phyloP scores from a whole-genome alignment of 2,113 vertebrate genomes.

The Pardalotus punctatus region DNA sequence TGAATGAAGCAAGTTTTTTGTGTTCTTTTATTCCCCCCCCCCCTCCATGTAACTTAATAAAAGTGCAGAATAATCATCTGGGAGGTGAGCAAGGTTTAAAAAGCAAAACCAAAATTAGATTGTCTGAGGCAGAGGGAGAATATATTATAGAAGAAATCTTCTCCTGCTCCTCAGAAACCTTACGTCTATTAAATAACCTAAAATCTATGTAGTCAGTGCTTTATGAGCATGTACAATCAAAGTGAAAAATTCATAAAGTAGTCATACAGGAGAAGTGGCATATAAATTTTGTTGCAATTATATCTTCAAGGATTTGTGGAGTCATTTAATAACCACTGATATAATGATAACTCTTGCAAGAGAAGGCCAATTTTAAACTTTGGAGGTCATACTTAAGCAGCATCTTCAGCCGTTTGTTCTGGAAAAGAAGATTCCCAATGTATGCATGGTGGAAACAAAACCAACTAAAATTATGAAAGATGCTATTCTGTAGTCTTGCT shows the following conservation, averaged over 20 bases:
- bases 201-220: not conserved
- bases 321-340: not conserved
- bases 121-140: not conserved
- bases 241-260: conserved; percentile 10
- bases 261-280: not conserved
- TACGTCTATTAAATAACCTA: not conserved
- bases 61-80: not conserved
- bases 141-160: not conserved
- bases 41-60: not conserved
- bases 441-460: not conserved
- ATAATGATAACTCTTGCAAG: not conserved
- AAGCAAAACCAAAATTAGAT: not conserved
- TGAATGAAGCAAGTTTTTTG: not conserved
- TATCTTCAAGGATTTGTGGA: not conserved
- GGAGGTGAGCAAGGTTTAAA: not conserved
- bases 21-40: not conserved
- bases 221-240: not conserved
- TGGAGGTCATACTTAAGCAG: not conserved
- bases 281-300: not conserved
- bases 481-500: not conserved
- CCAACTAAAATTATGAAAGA: not conserved
- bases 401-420: not conserved
- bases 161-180: not conserved
- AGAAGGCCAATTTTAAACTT: not conserved
- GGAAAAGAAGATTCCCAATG: not conserved